Percentiles rank a stretch among this genome's conserved stretches.
phyloP scores from a whole-genome alignment of 2,888 invertebrate species.

The Pyrrhia umbra region DNA sequence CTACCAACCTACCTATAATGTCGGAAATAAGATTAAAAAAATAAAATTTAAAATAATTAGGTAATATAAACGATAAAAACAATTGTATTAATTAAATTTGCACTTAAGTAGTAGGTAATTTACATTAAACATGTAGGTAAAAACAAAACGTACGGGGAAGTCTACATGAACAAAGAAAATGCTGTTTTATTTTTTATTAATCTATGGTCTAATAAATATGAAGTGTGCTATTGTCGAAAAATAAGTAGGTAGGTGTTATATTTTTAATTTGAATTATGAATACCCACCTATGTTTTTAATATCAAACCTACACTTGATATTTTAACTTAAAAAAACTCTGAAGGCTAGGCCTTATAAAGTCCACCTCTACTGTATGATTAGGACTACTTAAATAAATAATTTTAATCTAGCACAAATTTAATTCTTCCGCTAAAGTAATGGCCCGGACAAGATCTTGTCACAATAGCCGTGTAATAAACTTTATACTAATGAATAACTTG shows the following conservation, averaged over 20 bases:
- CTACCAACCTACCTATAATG: background rate
- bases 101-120: background rate
- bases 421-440: conserved; percentile 23
- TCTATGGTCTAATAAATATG: background rate
- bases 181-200: background rate
- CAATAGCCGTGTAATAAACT: conserved; percentile 3
- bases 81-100: background rate
- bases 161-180: background rate
- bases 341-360: too few relatives aligned
- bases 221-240: background rate
- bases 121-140: background rate
- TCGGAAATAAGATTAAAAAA: background rate
- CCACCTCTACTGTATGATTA: too few relatives aligned
- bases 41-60: background rate
- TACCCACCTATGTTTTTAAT: too few relatives aligned
- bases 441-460: conserved; percentile 11
- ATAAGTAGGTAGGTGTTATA: background rate
- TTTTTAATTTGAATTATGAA: too few relatives aligned
- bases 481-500: conserved; percentile 18
- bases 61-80: background rate
- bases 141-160: background rate
- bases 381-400: too few relatives aligned
- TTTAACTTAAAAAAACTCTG: too few relatives aligned
- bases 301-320: too few relatives aligned
- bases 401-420: background rate